A percentile compares a stretch with the other conserved stretches of the same genome.
phyloP scores from a whole-genome alignment of 2,113 vertebrate species.

The Catharus fuscescens region DNA sequence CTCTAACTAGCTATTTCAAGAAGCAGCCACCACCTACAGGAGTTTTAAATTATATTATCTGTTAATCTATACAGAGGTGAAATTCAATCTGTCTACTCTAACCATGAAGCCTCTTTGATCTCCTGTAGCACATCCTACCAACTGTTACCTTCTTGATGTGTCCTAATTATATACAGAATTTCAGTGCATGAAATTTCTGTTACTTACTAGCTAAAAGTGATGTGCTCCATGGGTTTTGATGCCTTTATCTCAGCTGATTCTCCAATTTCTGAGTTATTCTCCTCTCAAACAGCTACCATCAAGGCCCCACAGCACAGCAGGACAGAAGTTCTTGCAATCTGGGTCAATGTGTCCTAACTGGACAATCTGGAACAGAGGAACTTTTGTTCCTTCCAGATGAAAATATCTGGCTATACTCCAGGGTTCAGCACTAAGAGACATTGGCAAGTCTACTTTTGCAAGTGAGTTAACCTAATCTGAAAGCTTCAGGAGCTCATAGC shows the following conservation, averaged over 20 bases:
- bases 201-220: background rate
- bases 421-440: background rate
- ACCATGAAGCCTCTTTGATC: slow-evolving; percentile 25
- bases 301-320: background rate
- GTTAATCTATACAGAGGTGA: background rate
- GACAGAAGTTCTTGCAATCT: background rate
- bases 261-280: background rate
- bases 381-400: background rate
- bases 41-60: slow-evolving; percentile 28
- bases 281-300: background rate
- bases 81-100: slow-evolving; percentile 20
- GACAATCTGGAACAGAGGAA: background rate
- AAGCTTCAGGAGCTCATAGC: background rate
- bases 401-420: background rate
- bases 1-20: slow-evolving; percentile 13
- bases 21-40: background rate
- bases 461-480: background rate
- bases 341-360: background rate
- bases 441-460: background rate
- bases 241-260: background rate
- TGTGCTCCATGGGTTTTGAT: background rate
- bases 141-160: slow-evolving; percentile 12
- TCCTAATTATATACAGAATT: slow-evolving; percentile 17
- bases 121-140: background rate
- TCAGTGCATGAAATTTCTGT: background rate